These are phyloP conservation scores for Meiosimyza decipiens DNA, from an alignment of 2,888 invertebrate genomes.

Conservation along the genomic window DNA sequence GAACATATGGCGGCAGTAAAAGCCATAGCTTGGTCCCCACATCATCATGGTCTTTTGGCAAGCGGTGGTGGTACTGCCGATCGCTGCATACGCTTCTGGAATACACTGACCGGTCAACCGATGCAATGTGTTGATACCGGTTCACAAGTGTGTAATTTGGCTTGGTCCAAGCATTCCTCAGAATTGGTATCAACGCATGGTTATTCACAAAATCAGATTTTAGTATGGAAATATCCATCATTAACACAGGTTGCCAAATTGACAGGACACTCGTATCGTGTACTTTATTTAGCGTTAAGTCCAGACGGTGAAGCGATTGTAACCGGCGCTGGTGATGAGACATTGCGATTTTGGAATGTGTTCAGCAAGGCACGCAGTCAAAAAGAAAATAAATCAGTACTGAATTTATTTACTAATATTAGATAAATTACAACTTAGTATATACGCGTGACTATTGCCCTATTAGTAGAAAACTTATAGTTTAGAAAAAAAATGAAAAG, in stretches of 20 bases:
- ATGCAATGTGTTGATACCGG: conserved; percentile 99
- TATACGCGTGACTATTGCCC: not conserved
- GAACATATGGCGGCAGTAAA: conserved; percentile 97
- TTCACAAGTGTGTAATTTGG: conserved; percentile 97
- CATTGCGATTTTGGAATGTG: conserved; percentile 98
- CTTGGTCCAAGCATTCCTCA: conserved; percentile 98
- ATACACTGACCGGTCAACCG: conserved; percentile 96
- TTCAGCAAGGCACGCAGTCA: conserved; percentile 97
- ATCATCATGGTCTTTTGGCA: conserved; percentile 95
- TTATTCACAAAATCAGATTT: conserved; percentile 97
- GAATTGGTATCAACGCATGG: conserved; percentile 98
- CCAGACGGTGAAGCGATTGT: conserved; percentile 99
- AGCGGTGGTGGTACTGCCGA: conserved; percentile 99
- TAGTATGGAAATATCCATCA: conserved; percentile 99
- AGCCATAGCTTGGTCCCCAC: conserved; percentile 99
- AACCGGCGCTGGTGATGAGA: conserved; percentile 98
- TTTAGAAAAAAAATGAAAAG: not conserved
- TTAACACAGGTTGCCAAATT: conserved; percentile 96
- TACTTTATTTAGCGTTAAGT: conserved; percentile 94
- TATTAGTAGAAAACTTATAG: conserved; percentile 7
- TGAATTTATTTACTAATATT: conserved; percentile 91
- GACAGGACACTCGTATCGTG: conserved; percentile 96
- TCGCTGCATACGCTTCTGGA: conserved; percentile 97
- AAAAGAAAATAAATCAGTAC: conserved; percentile 91
- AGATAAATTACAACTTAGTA: conserved; percentile 68